Conservation (phyloP, 2,113 vertebrate genomes). For the Chionodraco myersi region DNA sequence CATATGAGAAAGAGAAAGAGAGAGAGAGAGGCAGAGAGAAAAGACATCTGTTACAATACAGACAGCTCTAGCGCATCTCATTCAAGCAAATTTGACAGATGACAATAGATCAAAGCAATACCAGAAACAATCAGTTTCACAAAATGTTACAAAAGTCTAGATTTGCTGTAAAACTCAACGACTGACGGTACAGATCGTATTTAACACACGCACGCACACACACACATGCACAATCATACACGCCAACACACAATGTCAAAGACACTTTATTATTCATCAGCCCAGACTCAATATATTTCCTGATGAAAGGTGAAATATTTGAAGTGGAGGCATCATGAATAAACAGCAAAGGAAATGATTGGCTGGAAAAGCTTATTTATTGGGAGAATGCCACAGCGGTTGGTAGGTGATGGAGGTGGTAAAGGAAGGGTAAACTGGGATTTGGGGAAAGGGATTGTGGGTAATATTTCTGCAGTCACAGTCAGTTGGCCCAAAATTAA, state of each 20-base stretch:
- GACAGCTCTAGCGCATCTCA: constrained; percentile 41
- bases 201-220: constrained; percentile 18
- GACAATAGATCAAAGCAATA: constrained; percentile 56
- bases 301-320: constrained; percentile 46
- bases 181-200: constrained; percentile 23
- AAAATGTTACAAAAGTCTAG: constrained; percentile 44
- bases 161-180: constrained; percentile 16
- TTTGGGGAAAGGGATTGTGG: constrained; percentile 54
- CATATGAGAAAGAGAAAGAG: not conserved
- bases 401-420: constrained; percentile 1
- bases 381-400: constrained; percentile 3
- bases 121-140: constrained; percentile 61
- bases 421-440: constrained; percentile 32
- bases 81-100: constrained; percentile 63
- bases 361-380: constrained; percentile 66
- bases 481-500: constrained; percentile 70
- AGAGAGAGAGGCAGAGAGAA: not conserved
- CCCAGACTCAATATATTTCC: constrained; percentile 35
- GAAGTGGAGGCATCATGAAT: constrained; percentile 45
- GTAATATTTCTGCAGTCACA: constrained; percentile 73
- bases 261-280: constrained; percentile 49
- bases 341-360: constrained; percentile 61
- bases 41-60: constrained; percentile 50
- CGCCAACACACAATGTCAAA: not conserved
- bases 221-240: not conserved